These are phyloP conservation scores for Nothocercus julius DNA, from an alignment of 2,113 vertebrate genomes.

Conservation along the genomic window DNA sequence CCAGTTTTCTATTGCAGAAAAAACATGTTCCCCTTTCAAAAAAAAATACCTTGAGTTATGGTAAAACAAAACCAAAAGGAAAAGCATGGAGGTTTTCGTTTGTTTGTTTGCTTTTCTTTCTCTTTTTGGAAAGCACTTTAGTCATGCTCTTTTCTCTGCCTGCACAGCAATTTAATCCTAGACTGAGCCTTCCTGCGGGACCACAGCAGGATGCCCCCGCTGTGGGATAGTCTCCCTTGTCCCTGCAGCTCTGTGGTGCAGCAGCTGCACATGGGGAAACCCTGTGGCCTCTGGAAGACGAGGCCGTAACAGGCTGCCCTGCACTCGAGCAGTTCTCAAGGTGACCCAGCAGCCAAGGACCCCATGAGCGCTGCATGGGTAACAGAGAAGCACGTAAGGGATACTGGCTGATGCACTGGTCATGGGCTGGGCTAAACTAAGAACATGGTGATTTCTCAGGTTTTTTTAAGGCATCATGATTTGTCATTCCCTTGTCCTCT, in stretches of 20 bases:
- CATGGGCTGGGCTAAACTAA: neutral
- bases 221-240: too few relatives aligned
- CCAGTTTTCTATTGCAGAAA: neutral
- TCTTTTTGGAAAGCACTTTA: neutral
- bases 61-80: neutral
- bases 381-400: neutral
- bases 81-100: neutral
- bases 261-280: neutral
- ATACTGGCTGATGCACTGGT: neutral
- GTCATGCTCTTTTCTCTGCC: neutral
- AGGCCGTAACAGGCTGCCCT: neutral
- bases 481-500: neutral
- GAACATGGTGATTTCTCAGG: too few relatives aligned
- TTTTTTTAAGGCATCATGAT: neutral
- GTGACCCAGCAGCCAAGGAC: neutral
- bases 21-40: neutral
- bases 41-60: neutral
- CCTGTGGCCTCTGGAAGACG: rapidly evolving
- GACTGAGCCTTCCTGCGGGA: neutral
- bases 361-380: neutral
- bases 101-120: neutral
- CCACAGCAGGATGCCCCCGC: neutral
- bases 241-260: too few relatives aligned
- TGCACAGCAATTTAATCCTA: neutral
- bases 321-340: neutral